These are phyloP conservation scores for Plestiodon gilberti DNA, from an alignment of 2,113 vertebrate species.

Conservation along the genomic window DNA sequence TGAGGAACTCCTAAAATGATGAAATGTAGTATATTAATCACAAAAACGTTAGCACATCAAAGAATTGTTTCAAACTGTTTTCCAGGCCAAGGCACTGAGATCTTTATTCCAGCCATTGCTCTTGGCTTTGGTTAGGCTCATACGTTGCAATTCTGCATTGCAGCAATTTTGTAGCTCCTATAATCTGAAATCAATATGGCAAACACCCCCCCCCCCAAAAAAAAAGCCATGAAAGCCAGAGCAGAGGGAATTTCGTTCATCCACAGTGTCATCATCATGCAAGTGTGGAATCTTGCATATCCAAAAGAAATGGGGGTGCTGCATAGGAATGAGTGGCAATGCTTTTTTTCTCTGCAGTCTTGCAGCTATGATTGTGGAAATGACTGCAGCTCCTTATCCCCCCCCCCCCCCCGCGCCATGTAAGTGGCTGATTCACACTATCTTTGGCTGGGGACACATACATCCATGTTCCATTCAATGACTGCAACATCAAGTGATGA, in stretches of 20 bases:
- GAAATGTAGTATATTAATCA: slow-evolving; percentile 2
- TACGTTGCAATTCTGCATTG: background rate
- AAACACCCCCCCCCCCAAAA: no score
- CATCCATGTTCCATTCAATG: background rate
- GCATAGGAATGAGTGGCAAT: background rate
- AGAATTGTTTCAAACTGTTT: background rate
- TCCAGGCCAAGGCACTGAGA: background rate
- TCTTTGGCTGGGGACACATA: background rate
- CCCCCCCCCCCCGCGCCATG: background rate
- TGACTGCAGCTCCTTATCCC: background rate
- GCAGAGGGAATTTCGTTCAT: slow-evolving; percentile 1
- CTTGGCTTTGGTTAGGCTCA: background rate
- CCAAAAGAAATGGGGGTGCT: background rate
- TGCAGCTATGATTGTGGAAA: background rate
- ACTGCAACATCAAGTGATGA: background rate
- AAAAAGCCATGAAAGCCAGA: background rate
- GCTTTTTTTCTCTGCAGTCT: background rate
- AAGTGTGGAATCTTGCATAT: background rate
- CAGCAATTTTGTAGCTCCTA: background rate
- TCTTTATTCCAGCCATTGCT: background rate
- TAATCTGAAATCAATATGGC: slow-evolving; percentile 15
- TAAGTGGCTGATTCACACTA: background rate
- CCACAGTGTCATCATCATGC: background rate
- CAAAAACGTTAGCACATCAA: slow-evolving; percentile 5
- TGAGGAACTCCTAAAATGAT: background rate